Base-by-base conservation (phyloP, 2,888 invertebrate genomes). In the Argyresthia albistria region DNA sequence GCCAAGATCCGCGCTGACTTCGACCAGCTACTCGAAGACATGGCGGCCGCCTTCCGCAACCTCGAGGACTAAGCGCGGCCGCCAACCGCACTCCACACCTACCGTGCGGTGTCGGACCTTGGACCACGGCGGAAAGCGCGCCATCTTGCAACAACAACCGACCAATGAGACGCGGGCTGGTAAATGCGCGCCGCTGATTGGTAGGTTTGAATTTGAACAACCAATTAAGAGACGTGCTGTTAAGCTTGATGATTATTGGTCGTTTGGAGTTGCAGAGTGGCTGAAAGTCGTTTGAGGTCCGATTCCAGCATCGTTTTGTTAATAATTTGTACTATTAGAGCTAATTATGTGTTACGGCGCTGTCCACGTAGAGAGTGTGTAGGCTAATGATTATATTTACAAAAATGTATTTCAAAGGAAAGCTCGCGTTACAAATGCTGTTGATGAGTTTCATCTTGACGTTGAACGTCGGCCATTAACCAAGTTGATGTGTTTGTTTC, bases 1-100 rank as follows among this genome's bases (percentile, higher is more conserved):
- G 93, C 93, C 11, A 99, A 98, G 88, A 98, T 99, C 82, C 96
- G 95, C 84, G 93, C 95, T 48, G 98, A 99, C 73, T 98, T 96
- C 81, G 99, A 99, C 78, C 98, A 98, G 72, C 89, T 99, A 53
- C 90, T 97, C 67, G 99, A 99, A 83, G 97, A 97, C 77, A 97
- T 99, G 90, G 96, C 97, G 67, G 95, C 95, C 74, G 96, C 97
- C 66, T 99, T 99, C 91, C 94, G 99, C 82, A 98, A 98, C 90
- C 90, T 99, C 73, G 99, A 99, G 90, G 99, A 99, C 86, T 97
- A 96, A 90, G 63, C 66, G 53, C 36, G 11, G 8, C 14, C 12
- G 39, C 8, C 6, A 48, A 49, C 46, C n/a, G 37, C 2, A 46
- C 46, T 39, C 39, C 39, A 39, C 39, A 39, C 39, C 39, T 11